These are phyloP conservation scores for Mustela erminea DNA, from an alignment of 2,797 vertebrate species.

Conservation along the genomic window DNA sequence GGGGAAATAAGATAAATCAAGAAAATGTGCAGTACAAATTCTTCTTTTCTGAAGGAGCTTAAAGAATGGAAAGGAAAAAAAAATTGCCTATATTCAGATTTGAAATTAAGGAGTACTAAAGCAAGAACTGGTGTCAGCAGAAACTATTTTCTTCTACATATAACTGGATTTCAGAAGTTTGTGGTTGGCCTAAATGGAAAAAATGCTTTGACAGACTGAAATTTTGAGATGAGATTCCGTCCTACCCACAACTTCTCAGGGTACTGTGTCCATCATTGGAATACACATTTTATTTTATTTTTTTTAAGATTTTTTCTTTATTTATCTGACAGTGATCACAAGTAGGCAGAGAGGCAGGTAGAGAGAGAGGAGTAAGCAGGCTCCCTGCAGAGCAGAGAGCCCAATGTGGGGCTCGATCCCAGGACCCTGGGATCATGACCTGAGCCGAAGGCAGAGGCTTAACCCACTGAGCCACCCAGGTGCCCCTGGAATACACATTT, in stretches of 20 bases:
- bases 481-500: background rate
- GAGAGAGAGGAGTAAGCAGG: too few species aligned
- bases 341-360: too few species aligned
- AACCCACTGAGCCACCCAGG: too few species aligned
- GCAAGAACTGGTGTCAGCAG: conserved; percentile 15
- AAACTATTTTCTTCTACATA: background rate
- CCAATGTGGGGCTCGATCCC: too few species aligned
- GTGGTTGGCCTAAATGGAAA: background rate
- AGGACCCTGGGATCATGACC: too few species aligned
- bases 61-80: background rate
- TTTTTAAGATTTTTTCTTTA: too few species aligned
- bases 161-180: conserved; percentile 41
- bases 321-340: too few species aligned
- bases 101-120: conserved; percentile 13
- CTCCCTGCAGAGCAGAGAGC: too few species aligned
- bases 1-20: background rate
- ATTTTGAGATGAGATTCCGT: conserved; percentile 30
- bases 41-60: conserved; percentile 20
- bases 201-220: background rate
- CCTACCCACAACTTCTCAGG: background rate
- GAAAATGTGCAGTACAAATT: conserved; percentile 17
- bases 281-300: background rate
- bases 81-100: background rate
- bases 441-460: too few species aligned
- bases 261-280: background rate